Evolutionary conservation across 1,140 invertebrate genomes (phyloP), one percentile per base, ranked within the genome.

Genomic region (Cotesia typhae): DNA sequence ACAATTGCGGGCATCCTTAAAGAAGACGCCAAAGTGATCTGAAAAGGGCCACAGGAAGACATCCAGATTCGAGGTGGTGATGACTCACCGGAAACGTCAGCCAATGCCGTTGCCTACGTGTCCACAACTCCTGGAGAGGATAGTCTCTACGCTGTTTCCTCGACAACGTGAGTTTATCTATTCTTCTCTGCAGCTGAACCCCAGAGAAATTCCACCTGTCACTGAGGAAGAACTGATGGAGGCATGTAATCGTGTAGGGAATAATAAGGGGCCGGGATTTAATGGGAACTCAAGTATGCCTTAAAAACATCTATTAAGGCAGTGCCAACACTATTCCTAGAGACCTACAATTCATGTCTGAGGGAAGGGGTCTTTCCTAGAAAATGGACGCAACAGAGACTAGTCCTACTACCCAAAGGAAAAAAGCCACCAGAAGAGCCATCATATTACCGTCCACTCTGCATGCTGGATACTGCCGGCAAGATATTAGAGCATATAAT

Each of bases 251-350:
- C 72, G 52, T 12, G 51, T 84, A 4, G 73, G 75, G 14, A 77
- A 63, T 28, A 72, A 69, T 5, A 82, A 79, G 37, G 81, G 78
- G 4, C 79, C 81, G 12, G 82, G 82, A 1, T 76, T 76, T 0
- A 79, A 82, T 28, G 64, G 71, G 0, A 68, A 83, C 1, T 78
- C 79, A 9, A 70, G 61, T 17, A 38, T 4, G 47, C 64, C 2
- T 41, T 66, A 12, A 66, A 66, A 14, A 20, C 64, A 3, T 7
- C 14, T 17, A 66, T 66, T 0, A 37, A 41, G 9, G 63, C 37
- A 41, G 63, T 38, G 1, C 63, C 63, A 38, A n/a, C 35, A 14
- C 3, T 65, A 14, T 65, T 65, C 12, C 20, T 41, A 37, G 59
- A 61, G 1, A 20, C 12, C 9, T 61, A 61, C 4, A 35, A 28